Evolutionary conservation across 1,140 invertebrate genomes (phyloP), one percentile per base, ranked within the genome.

Genomic region (Trichonephila clavata): DNA sequence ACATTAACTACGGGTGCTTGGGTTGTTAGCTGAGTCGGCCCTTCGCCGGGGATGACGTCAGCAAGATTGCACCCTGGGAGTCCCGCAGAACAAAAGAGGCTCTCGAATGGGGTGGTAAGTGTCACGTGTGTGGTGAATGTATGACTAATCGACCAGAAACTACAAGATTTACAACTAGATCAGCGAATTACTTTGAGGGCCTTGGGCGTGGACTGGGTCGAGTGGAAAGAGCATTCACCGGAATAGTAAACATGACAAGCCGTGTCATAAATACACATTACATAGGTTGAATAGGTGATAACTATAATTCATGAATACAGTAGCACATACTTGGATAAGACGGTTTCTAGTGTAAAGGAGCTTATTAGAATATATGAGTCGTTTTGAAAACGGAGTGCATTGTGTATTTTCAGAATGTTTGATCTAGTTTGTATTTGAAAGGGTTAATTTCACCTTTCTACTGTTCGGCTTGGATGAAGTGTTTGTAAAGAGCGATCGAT

Each of bases 11-110:
- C 43, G 83, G 83, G 24, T 84, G 83, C 50, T 60, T 84, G 83
- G 83, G 43, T 60, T 84, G 83, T 84, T 84, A 84, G 83, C 83
- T 84, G 83, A 84, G 43, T 84, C 83, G 57, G 83, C 83, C 83
- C 83, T 60, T 84, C 24, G 43, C 83, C 18, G 14, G 71, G 14
- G 43, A 59, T 84, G 83, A 84, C 83, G 83, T 84, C 43, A 60
- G 83, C 83, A 84, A 59, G 8, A 57, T 57, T 84, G 83, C 32
- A 59, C 83, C 71, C 27, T 39, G 71, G 27, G 71, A 68, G 65
- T 68, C 24, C 65, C 10, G 80, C 43, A 57, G 21, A 84, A 84
- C 83, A 84, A 84, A 84, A 84, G 83, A 83, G 50, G 50, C 24
- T 43, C 43, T n/a, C 39, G 39, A 21, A 59, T 57, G n/a, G 57